These are phyloP conservation scores for Hapalemur alaotrensis DNA, from an alignment of 2,797 vertebrate genomes.

Conservation along the genomic window DNA sequence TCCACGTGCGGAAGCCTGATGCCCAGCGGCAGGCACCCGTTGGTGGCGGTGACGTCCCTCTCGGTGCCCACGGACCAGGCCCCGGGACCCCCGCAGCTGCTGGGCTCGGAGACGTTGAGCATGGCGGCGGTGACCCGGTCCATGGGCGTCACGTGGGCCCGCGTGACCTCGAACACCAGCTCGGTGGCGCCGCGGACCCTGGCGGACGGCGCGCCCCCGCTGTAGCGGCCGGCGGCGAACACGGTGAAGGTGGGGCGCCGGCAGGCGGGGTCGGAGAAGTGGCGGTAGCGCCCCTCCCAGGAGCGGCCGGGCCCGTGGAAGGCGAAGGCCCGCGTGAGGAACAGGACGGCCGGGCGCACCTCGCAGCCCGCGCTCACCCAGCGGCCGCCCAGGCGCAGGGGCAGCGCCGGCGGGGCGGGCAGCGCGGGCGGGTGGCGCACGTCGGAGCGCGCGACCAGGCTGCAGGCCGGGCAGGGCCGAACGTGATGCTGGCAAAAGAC, in stretches of 20 bases:
- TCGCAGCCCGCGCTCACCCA: constrained; percentile 93
- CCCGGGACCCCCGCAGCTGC: constrained; percentile 88
- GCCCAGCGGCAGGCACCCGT: constrained; percentile 89
- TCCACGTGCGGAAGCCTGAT: constrained; percentile 94
- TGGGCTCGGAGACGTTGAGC: constrained; percentile 87
- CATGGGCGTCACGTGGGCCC: constrained; percentile 87
- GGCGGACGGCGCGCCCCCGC: constrained; percentile 85
- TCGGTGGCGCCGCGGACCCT: constrained; percentile 87
- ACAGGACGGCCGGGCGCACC: constrained; percentile 90
- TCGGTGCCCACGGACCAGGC: constrained; percentile 88
- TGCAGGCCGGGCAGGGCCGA: constrained; percentile 91
- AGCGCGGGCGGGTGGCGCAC: constrained; percentile 89
- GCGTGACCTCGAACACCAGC: constrained; percentile 90
- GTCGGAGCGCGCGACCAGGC: constrained; percentile 87
- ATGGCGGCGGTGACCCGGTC: constrained; percentile 84
- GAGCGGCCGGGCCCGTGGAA: constrained; percentile 86
- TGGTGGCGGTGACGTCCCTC: constrained; percentile 90
- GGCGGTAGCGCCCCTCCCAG: constrained; percentile 92
- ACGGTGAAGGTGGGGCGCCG: constrained; percentile 90
- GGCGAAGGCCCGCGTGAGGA: constrained; percentile 91
- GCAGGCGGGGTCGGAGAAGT: constrained; percentile 92
- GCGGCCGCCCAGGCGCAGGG: constrained; percentile 85
- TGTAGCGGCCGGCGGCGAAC: constrained; percentile 89
- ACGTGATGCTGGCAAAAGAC: constrained; percentile 88
- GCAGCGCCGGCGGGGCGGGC: constrained; percentile 70